A percentile compares a stretch with the other conserved stretches of the same genome.
Conservation (phyloP, 2,888 invertebrate genomes). For the Helobdella robusta region DNA sequence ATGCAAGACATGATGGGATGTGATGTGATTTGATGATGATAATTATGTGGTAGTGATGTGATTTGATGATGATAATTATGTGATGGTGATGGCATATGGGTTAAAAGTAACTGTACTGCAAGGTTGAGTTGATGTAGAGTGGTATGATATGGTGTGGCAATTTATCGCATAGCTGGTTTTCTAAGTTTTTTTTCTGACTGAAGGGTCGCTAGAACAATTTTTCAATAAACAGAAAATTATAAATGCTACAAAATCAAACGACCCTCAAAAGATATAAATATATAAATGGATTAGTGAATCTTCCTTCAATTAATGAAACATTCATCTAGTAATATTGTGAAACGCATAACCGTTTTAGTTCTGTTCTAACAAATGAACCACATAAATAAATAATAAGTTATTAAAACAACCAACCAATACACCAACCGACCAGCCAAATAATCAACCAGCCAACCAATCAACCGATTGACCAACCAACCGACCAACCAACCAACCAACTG, state of each 20-base stretch:
- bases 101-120: too few relatives aligned
- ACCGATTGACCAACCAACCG: background rate
- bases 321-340: background rate
- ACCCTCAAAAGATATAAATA: slow-evolving; percentile 1
- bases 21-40: too few relatives aligned
- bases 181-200: too few relatives aligned
- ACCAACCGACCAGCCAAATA: slow-evolving; percentile 2
- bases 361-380: background rate
- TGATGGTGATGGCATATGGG: too few relatives aligned
- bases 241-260: background rate
- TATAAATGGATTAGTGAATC: slow-evolving; percentile 1
- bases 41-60: too few relatives aligned
- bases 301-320: background rate
- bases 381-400: background rate
- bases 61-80: too few relatives aligned
- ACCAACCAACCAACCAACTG: slow-evolving; percentile 7
- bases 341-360: background rate
- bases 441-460: slow-evolving; percentile 7
- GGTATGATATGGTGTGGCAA: too few relatives aligned
- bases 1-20: too few relatives aligned
- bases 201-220: too few relatives aligned
- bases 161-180: too few relatives aligned
- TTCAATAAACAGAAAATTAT: background rate
- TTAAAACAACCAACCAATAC: slow-evolving; percentile 5
- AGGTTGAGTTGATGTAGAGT: too few relatives aligned